Evolutionary conservation across 1,140 invertebrate genomes (phyloP).

Genomic region (Eumeta japonica): DNA sequence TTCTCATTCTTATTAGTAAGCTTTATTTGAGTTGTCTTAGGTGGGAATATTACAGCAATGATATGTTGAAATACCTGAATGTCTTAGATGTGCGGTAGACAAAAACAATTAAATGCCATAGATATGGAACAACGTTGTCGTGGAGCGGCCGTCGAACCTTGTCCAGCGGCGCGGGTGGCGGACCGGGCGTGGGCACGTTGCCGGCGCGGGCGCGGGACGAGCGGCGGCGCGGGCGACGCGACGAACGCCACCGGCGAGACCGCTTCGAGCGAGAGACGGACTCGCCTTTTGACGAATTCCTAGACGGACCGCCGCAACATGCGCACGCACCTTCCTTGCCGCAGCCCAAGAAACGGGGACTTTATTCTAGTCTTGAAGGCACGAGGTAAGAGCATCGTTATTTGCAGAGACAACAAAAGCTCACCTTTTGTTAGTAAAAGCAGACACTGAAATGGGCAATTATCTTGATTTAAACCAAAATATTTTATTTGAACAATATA

Average conservation of each 20-base stretch:
- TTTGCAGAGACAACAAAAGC: too few species aligned
- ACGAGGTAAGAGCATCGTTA: conserved; percentile 26
- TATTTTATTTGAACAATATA: too few species aligned
- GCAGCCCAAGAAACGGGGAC: conserved; percentile 30
- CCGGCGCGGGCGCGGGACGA: conserved; percentile 11
- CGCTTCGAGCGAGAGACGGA: conserved; percentile 59
- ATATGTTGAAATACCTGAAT: too few species aligned
- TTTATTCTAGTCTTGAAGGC: conserved; percentile 40
- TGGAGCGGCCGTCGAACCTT: conserved; percentile 37
- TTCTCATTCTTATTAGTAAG: too few species aligned
- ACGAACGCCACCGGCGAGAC: conserved; percentile 43
- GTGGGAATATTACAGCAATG: too few species aligned
- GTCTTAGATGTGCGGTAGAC: too few species aligned
- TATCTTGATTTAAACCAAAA: too few species aligned
- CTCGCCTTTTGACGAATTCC: conserved; percentile 72
- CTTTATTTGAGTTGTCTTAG: too few species aligned
- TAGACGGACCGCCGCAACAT: conserved; percentile 56
- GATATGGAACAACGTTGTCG: conserved; percentile 52
- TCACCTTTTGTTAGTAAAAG: too few species aligned
- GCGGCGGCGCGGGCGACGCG: conserved; percentile 22
- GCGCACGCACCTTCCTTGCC: too few species aligned
- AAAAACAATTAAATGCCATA: too few species aligned
- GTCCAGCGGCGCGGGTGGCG: conserved; percentile 21
- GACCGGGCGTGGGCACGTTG: conserved; percentile 17
- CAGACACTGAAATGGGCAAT: too few species aligned